Evolutionary conservation across 2,888 invertebrate species (phyloP).

Genomic region (Dinocampus coccinellae): DNA sequence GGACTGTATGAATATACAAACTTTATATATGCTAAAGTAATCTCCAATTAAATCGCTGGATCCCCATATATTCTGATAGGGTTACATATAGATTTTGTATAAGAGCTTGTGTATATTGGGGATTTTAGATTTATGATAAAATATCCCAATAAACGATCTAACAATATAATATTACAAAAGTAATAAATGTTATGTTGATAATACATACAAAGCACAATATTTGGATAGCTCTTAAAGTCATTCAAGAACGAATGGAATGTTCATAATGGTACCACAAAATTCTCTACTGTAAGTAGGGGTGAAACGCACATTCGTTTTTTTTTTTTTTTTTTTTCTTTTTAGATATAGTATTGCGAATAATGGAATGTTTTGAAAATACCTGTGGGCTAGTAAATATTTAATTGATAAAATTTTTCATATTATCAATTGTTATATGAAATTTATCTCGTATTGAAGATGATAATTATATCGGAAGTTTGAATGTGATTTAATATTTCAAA

Average conservation of each 20-base stretch:
- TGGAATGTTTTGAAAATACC: background rate
- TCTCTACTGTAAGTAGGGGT: conserved; percentile 21
- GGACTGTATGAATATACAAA: background rate
- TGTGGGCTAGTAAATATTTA: conserved; percentile 1
- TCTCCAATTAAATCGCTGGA: conserved; percentile 31
- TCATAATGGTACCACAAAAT: conserved; percentile 42
- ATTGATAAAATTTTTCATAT: background rate
- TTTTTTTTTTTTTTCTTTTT: too few relatives aligned
- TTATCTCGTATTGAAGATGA: too few relatives aligned
- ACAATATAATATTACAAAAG: conserved; percentile 32
- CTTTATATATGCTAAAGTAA: conserved; percentile 11
- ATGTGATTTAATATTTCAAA: conserved; percentile 8
- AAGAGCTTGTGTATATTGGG: conserved; percentile 1
- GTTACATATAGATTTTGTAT: conserved; percentile 20
- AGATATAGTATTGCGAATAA: background rate
- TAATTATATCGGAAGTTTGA: too few relatives aligned
- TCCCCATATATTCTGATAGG: conserved; percentile 17
- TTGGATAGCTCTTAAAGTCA: background rate
- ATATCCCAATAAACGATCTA: conserved; percentile 12
- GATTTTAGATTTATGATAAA: conserved; percentile 20
- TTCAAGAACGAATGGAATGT: conserved; percentile 48
- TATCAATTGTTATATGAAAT: too few relatives aligned
- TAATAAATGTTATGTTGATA: conserved; percentile 35
- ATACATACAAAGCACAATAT: background rate
- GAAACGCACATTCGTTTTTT: too few relatives aligned